phyloP scores from a whole-genome alignment of 2,888 invertebrate genomes.

The Prostheceraeus crozeri region DNA sequence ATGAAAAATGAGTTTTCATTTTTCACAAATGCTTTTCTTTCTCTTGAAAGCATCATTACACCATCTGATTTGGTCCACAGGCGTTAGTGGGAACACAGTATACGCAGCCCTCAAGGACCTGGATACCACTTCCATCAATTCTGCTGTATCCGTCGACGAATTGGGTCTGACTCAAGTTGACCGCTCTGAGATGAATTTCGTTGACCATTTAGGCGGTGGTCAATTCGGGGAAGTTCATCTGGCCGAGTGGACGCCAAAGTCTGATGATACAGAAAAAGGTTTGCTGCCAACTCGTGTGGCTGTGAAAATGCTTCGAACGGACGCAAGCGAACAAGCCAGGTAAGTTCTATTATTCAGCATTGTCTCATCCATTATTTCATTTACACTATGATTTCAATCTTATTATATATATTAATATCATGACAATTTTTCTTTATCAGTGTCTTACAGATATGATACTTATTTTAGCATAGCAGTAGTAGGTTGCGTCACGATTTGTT shows the following conservation, averaged over 20 bases:
- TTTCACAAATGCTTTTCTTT: no score
- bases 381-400: no score
- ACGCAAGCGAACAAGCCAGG: constrained; percentile 68
- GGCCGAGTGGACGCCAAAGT: constrained; percentile 1
- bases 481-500: no score
- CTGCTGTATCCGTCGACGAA: background rate
- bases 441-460: no score
- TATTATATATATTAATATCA: no score
- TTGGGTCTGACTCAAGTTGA: background rate
- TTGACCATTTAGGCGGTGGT: constrained; percentile 77
- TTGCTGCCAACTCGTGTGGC: constrained; percentile 65
- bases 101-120: constrained; percentile 19
- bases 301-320: constrained; percentile 73
- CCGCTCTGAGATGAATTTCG: constrained; percentile 60
- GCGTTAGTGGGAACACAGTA: constrained; percentile 24
- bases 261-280: background rate
- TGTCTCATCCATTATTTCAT: no score
- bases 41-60: no score
- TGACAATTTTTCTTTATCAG: no score
- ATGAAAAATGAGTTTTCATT: no score
- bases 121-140: background rate
- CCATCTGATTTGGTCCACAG: constrained; percentile 6
- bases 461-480: no score
- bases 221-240: constrained; percentile 71
- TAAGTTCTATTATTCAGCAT: constrained; percentile 62